phyloP scores from a whole-genome alignment of 2,113 vertebrate species.

The Vicugna pacos region DNA sequence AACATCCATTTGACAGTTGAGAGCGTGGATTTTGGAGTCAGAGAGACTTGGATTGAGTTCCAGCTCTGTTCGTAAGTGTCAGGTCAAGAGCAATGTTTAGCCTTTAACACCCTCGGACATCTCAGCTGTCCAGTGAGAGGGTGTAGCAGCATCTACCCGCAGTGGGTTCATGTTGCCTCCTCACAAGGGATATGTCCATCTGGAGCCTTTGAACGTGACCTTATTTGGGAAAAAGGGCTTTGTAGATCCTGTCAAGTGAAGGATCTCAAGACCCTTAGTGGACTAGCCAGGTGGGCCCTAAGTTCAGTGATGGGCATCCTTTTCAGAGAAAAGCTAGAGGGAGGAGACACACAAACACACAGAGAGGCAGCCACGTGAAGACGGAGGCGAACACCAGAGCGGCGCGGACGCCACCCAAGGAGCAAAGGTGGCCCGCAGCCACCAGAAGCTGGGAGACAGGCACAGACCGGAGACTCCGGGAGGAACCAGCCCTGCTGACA shows the following conservation, averaged over 20 bases:
- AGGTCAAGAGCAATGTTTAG: background rate
- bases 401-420: background rate
- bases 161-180: accelerated
- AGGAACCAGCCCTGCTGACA: too few relatives aligned
- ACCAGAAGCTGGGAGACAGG: background rate
- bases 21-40: background rate
- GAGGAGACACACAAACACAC: too few relatives aligned
- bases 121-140: accelerated
- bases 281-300: background rate
- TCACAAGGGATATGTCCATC: too few relatives aligned
- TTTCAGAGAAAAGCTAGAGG: background rate
- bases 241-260: background rate
- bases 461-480: too few relatives aligned
- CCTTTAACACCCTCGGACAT: accelerated
- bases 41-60: background rate
- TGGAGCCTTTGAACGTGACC: background rate
- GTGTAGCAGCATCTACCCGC: accelerated
- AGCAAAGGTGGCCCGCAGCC: too few relatives aligned
- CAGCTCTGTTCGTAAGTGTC: background rate
- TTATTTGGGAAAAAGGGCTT: background rate
- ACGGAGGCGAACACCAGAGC: accelerated
- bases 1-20: accelerated
- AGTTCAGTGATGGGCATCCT: background rate
- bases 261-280: background rate
- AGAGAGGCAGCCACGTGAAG: accelerated